phyloP scores from a whole-genome alignment of 2,888 invertebrate genomes.

The Lordiphosa andalusiaca region DNA sequence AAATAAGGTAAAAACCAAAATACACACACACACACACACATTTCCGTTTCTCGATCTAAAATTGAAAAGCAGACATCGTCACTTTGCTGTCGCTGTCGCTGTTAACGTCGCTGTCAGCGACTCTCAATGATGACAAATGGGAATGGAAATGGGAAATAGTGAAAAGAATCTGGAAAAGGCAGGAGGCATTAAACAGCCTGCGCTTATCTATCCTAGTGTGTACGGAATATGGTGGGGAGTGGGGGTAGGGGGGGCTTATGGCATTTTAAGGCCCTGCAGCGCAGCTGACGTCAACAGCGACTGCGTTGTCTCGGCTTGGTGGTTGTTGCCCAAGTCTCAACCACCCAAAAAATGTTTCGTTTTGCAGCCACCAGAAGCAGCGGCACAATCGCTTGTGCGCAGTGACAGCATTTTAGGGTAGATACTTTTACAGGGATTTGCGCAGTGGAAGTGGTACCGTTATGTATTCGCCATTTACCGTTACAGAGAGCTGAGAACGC shows the following conservation, averaged over 20 bases:
- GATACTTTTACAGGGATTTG: slow-evolving; percentile 79
- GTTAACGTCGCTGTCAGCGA: neutral
- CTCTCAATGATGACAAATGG: too few relatives aligned
- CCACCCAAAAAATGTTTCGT: slow-evolving; percentile 20
- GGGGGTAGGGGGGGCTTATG: too few relatives aligned
- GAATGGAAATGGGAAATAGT: neutral
- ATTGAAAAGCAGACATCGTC: slow-evolving; percentile 52
- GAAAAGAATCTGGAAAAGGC: slow-evolving; percentile 1
- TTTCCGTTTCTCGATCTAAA: slow-evolving; percentile 60
- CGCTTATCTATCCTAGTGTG: too few relatives aligned
- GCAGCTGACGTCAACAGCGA: slow-evolving; percentile 1
- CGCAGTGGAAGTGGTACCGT: slow-evolving; percentile 70
- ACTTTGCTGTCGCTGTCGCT: slow-evolving; percentile 1
- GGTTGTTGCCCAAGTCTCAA: neutral
- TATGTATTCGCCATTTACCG: slow-evolving; percentile 33
- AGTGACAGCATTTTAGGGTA: slow-evolving; percentile 79
- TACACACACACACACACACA: slow-evolving; percentile 8
- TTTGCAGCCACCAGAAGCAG: slow-evolving; percentile 2
- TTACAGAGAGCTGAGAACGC: slow-evolving; percentile 42
- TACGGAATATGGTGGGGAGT: too few relatives aligned
- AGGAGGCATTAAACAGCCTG: too few relatives aligned
- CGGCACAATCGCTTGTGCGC: slow-evolving; percentile 74
- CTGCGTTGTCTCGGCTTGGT: too few relatives aligned
- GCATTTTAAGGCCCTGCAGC: neutral
- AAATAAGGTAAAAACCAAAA: slow-evolving; percentile 49